Conservation (phyloP, 2,797 vertebrate species). For the Antennarius maculatus region DNA sequence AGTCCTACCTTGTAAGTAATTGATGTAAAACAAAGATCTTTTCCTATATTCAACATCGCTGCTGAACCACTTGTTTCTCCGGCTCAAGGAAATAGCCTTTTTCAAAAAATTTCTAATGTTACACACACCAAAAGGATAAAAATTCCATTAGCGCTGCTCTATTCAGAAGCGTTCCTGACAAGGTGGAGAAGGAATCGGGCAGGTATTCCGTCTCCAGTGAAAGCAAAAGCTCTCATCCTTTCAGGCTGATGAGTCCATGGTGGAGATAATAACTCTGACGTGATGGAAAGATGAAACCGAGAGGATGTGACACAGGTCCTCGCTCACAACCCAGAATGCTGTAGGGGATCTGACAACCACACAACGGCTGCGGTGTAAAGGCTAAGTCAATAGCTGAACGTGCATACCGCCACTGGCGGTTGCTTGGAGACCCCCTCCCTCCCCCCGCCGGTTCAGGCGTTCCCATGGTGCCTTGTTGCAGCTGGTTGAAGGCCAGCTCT, state of each 20-base stretch:
- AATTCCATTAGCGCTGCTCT: constrained; percentile 18
- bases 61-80: constrained; percentile 17
- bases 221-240: constrained; percentile 34
- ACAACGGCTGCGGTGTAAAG: constrained; percentile 56
- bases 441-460: constrained; percentile 23
- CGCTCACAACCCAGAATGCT: constrained; percentile 35
- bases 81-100: constrained; percentile 16
- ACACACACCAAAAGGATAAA: constrained; percentile 35
- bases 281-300: constrained; percentile 50
- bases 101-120: constrained; percentile 28
- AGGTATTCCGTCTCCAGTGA: constrained; percentile 7
- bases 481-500: constrained; percentile 55
- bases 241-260: constrained; percentile 37
- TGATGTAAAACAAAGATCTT: not conserved
- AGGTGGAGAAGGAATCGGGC: constrained; percentile 3
- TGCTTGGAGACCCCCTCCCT: constrained; percentile 65
- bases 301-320: constrained; percentile 41
- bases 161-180: constrained; percentile 36
- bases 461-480: constrained; percentile 64
- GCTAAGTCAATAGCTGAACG: constrained; percentile 68
- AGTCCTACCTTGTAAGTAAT: too few relatives aligned
- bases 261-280: constrained; percentile 28
- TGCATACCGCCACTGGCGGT: constrained; percentile 68
- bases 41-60: constrained; percentile 12
- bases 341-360: constrained; percentile 54